These are phyloP conservation scores for Drosophila nigrodunni DNA, from an alignment of 1,140 invertebrate species.

Conservation along the genomic window DNA sequence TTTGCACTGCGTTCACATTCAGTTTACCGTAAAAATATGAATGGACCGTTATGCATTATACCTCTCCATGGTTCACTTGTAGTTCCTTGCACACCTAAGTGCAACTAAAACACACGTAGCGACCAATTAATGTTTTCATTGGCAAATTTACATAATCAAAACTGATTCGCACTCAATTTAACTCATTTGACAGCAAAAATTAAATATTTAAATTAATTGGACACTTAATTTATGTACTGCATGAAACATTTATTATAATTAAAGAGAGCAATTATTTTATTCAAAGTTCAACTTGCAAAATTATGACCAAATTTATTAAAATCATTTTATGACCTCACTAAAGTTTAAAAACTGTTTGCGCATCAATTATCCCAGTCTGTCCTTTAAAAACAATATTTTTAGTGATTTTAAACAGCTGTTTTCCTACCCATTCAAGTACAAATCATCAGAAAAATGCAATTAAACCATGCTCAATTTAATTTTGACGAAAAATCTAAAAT, in stretches of 20 bases:
- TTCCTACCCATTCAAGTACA: background rate
- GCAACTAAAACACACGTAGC: conserved; percentile 8
- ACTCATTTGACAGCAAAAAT: background rate
- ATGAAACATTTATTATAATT: no score
- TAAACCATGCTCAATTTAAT: conserved; percentile 28
- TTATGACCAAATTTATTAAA: no score
- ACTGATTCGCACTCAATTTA: background rate
- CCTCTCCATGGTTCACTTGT: conserved; percentile 8
- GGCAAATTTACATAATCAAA: background rate
- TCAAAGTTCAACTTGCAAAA: no score
- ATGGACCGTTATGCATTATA: background rate
- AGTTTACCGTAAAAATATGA: conserved; percentile 33
- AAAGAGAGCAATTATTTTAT: no score
- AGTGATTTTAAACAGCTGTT: background rate
- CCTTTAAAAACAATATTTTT: no score
- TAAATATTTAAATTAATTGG: background rate
- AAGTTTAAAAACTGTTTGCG: no score
- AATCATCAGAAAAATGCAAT: conserved; percentile 2
- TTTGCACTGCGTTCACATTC: conserved; percentile 5
- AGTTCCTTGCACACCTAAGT: conserved; percentile 12
- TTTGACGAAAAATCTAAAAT: conserved; percentile 40
- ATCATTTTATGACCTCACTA: no score
- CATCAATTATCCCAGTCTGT: no score
- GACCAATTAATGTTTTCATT: background rate
- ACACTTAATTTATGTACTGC: background rate